These are phyloP conservation scores for Sebastes matsubarae DNA, from an alignment of 2,797 vertebrate species.

Conservation along the genomic window DNA sequence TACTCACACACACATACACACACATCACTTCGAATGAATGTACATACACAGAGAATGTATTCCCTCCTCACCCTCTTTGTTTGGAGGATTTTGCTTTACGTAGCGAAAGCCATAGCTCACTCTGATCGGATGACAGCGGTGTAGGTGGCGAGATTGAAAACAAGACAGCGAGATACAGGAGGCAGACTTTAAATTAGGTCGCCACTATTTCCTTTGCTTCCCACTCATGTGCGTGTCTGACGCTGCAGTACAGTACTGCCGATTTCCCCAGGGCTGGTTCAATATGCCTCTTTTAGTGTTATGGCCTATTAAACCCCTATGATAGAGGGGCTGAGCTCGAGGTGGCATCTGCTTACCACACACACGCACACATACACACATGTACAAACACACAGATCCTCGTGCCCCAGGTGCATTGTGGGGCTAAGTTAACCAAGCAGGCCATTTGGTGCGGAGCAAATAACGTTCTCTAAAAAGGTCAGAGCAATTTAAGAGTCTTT, in stretches of 20 bases:
- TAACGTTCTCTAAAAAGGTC: conserved; percentile 77
- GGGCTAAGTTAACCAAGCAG: conserved; percentile 66
- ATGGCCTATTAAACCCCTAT: conserved; percentile 77
- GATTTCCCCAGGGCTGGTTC: conserved; percentile 76
- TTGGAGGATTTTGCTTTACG: not conserved
- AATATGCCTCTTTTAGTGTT: conserved; percentile 77
- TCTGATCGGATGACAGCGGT: not conserved
- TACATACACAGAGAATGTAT: not conserved
- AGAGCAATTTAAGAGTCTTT: conserved; percentile 75
- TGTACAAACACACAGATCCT: not conserved
- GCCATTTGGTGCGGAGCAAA: conserved; percentile 65
- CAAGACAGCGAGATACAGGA: not conserved
- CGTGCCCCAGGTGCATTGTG: conserved; percentile 62
- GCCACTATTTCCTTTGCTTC: conserved; percentile 3
- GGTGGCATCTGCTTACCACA: conserved; percentile 71
- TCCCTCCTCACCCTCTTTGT: conserved; percentile 14
- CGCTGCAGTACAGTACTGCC: conserved; percentile 50
- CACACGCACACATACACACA: not conserved
- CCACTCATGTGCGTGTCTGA: conserved; percentile 11
- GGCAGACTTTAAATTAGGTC: conserved; percentile 41
- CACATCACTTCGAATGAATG: not conserved
- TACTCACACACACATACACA: not conserved
- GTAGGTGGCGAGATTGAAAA: not conserved
- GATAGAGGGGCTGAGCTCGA: conserved; percentile 69
- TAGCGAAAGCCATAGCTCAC: not conserved